Base-by-base conservation (phyloP, 2,888 invertebrate species). In the Myopa testacea region DNA sequence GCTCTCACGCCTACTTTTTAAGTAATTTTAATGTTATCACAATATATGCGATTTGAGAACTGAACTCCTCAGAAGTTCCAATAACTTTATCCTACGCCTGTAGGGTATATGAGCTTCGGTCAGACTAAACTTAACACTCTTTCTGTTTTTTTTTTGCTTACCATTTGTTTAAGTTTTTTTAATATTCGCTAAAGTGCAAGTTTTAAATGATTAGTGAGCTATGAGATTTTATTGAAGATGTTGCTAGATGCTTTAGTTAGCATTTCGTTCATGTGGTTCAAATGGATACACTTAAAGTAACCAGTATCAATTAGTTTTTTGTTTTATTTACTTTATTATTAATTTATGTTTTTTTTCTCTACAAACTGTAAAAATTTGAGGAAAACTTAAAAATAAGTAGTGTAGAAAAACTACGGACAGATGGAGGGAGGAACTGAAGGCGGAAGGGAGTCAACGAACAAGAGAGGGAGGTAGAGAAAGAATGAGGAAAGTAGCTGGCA, bases 241-340 rank as follows among this genome's bases (percentile, higher is more conserved):
- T 26, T 26, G 2, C 2, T n/a, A n/a, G n/a, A n/a, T 26, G 26
- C 26, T 26, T 26, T 26, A n/a, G 1, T 26, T 26, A 26, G 26
- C 26, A 26, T 26, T 10, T 55, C 55, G 1, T 55, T 55, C 16
- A n/a, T 55, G 1, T 16, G 10, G 0, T 16, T 4, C 4, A n/a
- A 55, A 12, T 55, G 45, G 45, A 45, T 45, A 10, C 45, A 55
- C n/a, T 55, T 55, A 55, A 70, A 70, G 70, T 37, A 70, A 55
- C 37, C 55, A 70, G 70, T 52, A 34, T 55, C 70, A 70, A 70
- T 52, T 70, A 70, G 55, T 70, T 70, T 70, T 55, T 52, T 70
- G 55, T 12, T 55, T 12, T 55, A 55, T 70, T 70, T 55, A 70
- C 19, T 70, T 70, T 70, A 70, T 55, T 70, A n/a, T 55, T 34